Evolutionary conservation across 2,888 invertebrate species (phyloP).

Genomic region (Apodemia hepburni): DNA sequence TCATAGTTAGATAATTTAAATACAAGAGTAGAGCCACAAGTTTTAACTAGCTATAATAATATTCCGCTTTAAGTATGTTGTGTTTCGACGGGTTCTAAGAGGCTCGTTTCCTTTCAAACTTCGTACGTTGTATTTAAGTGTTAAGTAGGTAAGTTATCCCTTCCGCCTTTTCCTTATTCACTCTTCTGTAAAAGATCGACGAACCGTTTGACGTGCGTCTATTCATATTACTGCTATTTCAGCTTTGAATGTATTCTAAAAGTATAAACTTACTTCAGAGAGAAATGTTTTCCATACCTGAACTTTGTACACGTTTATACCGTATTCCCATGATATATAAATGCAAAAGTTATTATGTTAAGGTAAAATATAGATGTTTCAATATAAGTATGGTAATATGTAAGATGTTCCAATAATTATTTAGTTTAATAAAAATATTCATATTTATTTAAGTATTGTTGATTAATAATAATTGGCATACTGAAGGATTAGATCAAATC

Average conservation of each 20-base stretch:
- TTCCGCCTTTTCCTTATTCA: constrained; percentile 13
- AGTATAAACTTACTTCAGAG: constrained; percentile 11
- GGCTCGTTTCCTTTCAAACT: constrained; percentile 8
- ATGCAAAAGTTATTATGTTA: too few relatives aligned
- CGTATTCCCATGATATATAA: too few relatives aligned
- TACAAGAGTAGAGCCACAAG: neutral
- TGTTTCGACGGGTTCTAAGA: neutral
- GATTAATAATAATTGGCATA: too few relatives aligned
- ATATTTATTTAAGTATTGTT: too few relatives aligned
- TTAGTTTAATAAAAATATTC: too few relatives aligned
- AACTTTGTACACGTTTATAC: neutral
- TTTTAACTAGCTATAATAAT: neutral
- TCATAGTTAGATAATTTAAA: neutral
- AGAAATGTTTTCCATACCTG: constrained; percentile 2
- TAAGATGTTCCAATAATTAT: too few relatives aligned
- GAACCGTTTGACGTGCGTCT: constrained; percentile 12
- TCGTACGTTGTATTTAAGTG: constrained; percentile 9
- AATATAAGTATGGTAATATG: too few relatives aligned
- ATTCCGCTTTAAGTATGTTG: neutral
- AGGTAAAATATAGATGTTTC: too few relatives aligned
- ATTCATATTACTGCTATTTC: constrained; percentile 11
- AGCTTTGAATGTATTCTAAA: constrained; percentile 7
- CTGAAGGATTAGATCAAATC: too few relatives aligned
- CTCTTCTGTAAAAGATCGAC: constrained; percentile 10
- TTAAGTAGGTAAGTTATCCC: constrained; percentile 14